Conservation (phyloP, 2,888 invertebrate genomes). For the Archips crataeganus region DNA sequence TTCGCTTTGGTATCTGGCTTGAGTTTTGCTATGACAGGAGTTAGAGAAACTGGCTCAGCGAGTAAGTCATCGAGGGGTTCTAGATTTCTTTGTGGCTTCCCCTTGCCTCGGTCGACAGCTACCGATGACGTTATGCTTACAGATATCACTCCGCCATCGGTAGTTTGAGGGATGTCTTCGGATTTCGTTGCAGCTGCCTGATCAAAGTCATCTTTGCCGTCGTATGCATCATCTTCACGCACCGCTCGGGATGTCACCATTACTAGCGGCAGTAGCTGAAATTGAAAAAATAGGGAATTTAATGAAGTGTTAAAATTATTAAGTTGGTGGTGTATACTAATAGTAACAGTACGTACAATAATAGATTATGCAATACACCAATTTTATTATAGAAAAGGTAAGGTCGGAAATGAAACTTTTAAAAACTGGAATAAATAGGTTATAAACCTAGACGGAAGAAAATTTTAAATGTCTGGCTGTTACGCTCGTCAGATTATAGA, state of each 20-base stretch:
- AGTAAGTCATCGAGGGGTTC: conserved; percentile 33
- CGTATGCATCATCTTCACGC: conserved; percentile 49
- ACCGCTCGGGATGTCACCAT: conserved; percentile 64
- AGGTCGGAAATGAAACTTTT: too few species aligned
- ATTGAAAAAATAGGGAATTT: conserved; percentile 42
- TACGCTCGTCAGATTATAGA: too few species aligned
- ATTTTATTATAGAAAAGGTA: neutral
- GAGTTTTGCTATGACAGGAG: conserved; percentile 38
- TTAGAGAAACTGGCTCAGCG: conserved; percentile 42
- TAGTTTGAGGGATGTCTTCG: conserved; percentile 52
- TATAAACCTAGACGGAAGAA: neutral
- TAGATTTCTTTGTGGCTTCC: conserved; percentile 52
- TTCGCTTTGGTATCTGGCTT: conserved; percentile 45
- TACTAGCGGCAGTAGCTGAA: conserved; percentile 71
- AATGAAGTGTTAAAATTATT: neutral
- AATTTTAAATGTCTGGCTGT: too few species aligned
- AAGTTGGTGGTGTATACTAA: neutral
- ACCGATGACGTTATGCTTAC: conserved; percentile 87
- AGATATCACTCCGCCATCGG: conserved; percentile 79
- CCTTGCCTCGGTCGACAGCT: conserved; percentile 82
- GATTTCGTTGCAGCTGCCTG: neutral
- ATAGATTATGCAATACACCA: neutral
- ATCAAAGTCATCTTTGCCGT: conserved; percentile 49
- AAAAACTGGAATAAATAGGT: neutral
- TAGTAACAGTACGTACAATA: neutral